Percentiles rank a stretch among this genome's conserved stretches.
Evolutionary conservation across 2,113 vertebrate species (phyloP).

Genomic region (Hirundichthys speculiger): DNA sequence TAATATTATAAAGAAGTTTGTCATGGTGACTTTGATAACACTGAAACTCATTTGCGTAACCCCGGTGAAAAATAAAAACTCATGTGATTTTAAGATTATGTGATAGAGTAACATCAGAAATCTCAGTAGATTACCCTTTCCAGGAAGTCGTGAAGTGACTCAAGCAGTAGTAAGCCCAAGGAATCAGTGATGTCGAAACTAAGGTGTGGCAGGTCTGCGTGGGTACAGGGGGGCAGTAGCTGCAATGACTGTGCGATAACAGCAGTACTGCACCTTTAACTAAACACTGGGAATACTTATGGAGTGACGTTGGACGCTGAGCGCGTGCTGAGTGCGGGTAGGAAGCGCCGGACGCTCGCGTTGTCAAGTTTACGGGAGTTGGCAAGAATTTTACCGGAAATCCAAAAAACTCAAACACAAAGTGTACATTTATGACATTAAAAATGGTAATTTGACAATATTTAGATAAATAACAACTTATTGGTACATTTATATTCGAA

Average conservation of each 20-base stretch:
- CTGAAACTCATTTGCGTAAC: no score
- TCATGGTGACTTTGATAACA: background rate
- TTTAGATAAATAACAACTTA: rapidly evolving
- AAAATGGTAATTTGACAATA: background rate
- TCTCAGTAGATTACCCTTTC: constrained; percentile 30
- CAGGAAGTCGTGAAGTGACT: constrained; percentile 58
- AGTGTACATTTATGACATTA: background rate
- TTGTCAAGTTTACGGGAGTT: background rate
- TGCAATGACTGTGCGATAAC: constrained; percentile 53
- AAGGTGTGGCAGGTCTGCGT: constrained; percentile 69
- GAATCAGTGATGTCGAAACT: constrained; percentile 70
- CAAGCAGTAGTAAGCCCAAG: constrained; percentile 45
- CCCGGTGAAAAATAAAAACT: no score
- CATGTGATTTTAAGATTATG: background rate
- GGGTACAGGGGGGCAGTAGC: constrained; percentile 10
- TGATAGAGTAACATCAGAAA: constrained; percentile 8
- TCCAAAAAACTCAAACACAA: background rate
- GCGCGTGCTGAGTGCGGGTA: constrained; percentile 71
- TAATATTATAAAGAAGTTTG: background rate
- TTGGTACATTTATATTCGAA: no score
- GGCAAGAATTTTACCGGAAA: background rate
- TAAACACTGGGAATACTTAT: constrained; percentile 20
- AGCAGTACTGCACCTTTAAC: constrained; percentile 79
- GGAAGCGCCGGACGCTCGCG: constrained; percentile 55
- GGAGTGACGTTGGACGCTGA: constrained; percentile 72